A percentile compares a stretch with the other conserved stretches of the same genome.
Evolutionary conservation across 64 coral and sea anemone genomes (phyloP).

Genomic region (Montipora cactus): DNA sequence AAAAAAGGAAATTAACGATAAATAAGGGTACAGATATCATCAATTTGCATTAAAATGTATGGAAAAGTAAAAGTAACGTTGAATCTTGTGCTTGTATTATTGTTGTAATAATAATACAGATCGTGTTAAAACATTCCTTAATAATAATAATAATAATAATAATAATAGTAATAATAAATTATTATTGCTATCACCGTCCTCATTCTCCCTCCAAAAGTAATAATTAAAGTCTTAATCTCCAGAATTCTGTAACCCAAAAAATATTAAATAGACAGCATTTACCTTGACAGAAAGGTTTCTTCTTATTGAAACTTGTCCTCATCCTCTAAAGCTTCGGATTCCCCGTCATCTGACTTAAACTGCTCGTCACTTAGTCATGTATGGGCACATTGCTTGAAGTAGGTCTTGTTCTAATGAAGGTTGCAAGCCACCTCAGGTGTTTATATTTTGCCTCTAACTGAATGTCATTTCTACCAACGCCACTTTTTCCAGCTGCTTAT

Average conservation of each 20-base stretch:
- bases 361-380: not conserved
- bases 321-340: constrained; percentile 5
- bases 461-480: constrained; percentile 51
- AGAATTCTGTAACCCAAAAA: no score
- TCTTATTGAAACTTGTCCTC: not conserved
- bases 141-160: no score
- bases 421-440: constrained; percentile 57
- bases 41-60: not conserved
- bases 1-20: not conserved
- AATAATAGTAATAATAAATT: no score
- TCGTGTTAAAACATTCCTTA: no score
- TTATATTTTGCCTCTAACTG: constrained; percentile 55
- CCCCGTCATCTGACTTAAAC: constrained; percentile 4
- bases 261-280: not conserved
- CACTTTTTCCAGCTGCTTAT: constrained; percentile 21
- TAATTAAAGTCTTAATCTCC: no score
- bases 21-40: not conserved
- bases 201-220: no score
- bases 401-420: constrained; percentile 57
- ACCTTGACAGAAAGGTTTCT: constrained; percentile 38
- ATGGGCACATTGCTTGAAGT: constrained; percentile 41
- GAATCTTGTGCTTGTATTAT: not conserved
- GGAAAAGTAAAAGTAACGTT: not conserved
- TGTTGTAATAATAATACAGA: no score
- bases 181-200: no score